These are phyloP conservation scores for Chaetops frenatus DNA, from an alignment of 2,113 vertebrate species.

Conservation along the genomic window DNA sequence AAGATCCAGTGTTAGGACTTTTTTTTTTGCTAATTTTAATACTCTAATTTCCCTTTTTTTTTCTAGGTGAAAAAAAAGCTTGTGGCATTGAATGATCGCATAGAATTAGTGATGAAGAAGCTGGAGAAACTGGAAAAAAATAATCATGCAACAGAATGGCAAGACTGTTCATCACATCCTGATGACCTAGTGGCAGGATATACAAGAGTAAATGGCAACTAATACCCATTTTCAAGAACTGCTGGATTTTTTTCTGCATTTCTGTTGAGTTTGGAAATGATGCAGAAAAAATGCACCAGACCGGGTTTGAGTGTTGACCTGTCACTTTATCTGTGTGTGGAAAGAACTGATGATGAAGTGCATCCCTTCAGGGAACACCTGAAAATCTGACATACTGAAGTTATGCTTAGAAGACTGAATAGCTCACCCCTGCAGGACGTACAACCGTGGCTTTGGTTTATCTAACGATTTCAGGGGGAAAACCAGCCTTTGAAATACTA, in stretches of 20 bases:
- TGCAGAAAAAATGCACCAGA: background rate
- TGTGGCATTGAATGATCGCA: background rate
- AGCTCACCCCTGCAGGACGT: background rate
- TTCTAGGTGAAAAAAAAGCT: slow-evolving; percentile 67
- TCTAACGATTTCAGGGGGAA: background rate
- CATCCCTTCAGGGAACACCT: background rate
- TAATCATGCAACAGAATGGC: background rate
- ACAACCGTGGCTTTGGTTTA: background rate
- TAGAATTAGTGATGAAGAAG: slow-evolving; percentile 10
- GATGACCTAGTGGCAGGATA: background rate
- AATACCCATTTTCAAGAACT: background rate
- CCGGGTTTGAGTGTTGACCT: background rate
- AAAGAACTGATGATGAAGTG: background rate
- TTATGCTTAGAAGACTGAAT: background rate
- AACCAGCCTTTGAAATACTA: background rate
- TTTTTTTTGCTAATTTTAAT: background rate
- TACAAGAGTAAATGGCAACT: background rate
- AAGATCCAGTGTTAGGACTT: background rate
- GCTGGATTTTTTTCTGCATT: background rate
- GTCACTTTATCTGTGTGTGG: background rate
- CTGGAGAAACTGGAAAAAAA: background rate
- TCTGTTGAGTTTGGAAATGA: background rate
- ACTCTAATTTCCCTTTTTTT: background rate
- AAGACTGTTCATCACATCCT: background rate
- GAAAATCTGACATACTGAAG: background rate